Conservation (phyloP, 2,113 vertebrate genomes). For the Sphyrna mokarran region DNA sequence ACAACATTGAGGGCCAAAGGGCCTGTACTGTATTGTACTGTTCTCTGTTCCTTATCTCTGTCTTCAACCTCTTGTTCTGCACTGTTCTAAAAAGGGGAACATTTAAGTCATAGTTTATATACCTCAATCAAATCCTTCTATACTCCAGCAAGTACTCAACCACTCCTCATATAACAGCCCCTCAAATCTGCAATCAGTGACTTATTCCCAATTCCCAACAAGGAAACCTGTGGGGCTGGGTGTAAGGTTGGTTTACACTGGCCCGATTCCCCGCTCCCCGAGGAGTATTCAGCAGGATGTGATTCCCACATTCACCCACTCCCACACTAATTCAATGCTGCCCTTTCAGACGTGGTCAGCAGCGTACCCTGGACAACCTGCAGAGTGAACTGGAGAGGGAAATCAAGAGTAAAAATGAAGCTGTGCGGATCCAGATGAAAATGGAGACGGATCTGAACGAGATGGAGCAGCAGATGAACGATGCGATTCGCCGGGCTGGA, state of each 20-base stretch:
- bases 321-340: not conserved
- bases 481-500: conserved; percentile 34
- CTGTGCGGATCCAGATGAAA: conserved; percentile 41
- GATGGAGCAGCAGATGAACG: conserved; percentile 40
- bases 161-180: too few relatives aligned
- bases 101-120: too few relatives aligned
- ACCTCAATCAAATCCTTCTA: too few relatives aligned
- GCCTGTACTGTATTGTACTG: too few relatives aligned
- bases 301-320: not conserved
- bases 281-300: not conserved
- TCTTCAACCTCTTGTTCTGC: too few relatives aligned
- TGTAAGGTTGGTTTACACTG: not conserved
- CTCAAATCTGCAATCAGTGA: too few relatives aligned
- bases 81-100: too few relatives aligned
- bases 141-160: too few relatives aligned
- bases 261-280: not conserved
- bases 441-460: conserved; percentile 41
- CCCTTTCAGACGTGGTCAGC: conserved; percentile 28
- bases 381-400: conserved; percentile 39
- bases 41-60: too few relatives aligned
- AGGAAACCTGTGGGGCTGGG: too few relatives aligned
- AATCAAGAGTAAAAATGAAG: conserved; percentile 38
- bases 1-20: too few relatives aligned
- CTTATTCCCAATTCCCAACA: too few relatives aligned
- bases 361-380: conserved; percentile 36